These are phyloP conservation scores for Pollicipes pollicipes DNA, from an alignment of 1,140 invertebrate genomes.

Conservation along the genomic window DNA sequence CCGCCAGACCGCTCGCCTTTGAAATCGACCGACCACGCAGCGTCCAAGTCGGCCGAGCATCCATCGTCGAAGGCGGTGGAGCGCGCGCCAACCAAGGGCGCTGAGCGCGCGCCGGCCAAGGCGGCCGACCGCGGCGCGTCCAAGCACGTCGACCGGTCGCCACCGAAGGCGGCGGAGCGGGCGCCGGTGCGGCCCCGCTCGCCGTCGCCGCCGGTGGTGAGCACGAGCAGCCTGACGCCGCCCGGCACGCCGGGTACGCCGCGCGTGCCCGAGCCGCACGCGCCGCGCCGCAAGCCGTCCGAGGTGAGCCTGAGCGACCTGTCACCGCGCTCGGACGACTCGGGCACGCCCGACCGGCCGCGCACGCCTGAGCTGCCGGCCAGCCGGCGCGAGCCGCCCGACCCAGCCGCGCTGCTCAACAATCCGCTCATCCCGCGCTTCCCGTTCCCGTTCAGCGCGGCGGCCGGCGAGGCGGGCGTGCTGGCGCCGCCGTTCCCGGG, in stretches of 20 bases:
- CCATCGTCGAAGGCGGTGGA: background rate
- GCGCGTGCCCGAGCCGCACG: background rate
- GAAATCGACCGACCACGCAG: background rate
- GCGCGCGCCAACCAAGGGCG: background rate
- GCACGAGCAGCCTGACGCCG: slow-evolving; percentile 9
- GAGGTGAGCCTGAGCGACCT: background rate
- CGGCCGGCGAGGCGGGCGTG: slow-evolving; percentile 21
- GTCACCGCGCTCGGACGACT: background rate
- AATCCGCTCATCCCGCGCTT: slow-evolving; percentile 24
- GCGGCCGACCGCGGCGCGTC: background rate
- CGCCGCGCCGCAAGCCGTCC: slow-evolving; percentile 8
- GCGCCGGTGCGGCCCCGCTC: background rate
- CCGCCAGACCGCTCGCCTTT: background rate
- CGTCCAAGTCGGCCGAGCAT: background rate
- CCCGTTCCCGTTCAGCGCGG: slow-evolving; percentile 23
- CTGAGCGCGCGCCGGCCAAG: background rate
- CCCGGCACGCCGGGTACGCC: background rate
- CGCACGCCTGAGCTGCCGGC: slow-evolving; percentile 43
- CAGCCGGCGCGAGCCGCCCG: slow-evolving; percentile 32
- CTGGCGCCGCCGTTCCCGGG: slow-evolving; percentile 31
- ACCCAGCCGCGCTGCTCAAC: slow-evolving; percentile 34
- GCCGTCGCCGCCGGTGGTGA: background rate
- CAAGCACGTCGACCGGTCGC: background rate
- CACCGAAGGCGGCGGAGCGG: background rate
- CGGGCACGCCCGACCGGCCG: slow-evolving; percentile 25